These are phyloP conservation scores for Melanaphis sacchari DNA, from an alignment of 1,140 invertebrate species.

Conservation along the genomic window DNA sequence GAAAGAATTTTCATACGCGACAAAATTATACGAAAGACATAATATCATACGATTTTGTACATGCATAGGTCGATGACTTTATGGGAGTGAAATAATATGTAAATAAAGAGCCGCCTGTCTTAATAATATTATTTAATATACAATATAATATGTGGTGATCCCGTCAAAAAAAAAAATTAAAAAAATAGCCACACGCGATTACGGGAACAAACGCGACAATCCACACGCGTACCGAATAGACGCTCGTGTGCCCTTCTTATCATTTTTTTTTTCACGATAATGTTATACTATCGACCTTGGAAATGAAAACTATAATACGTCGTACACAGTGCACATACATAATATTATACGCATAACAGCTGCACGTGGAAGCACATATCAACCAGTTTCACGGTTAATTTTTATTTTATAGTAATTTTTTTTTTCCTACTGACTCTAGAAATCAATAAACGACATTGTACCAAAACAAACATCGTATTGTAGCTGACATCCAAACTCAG, in stretches of 20 bases:
- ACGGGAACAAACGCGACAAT: not conserved
- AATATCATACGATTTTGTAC: not conserved
- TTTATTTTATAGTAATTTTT: not conserved
- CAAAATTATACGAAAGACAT: not conserved
- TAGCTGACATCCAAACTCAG: not conserved
- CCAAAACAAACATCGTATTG: not conserved
- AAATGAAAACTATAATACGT: constrained; percentile 2
- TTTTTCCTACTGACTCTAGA: not conserved
- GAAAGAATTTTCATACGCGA: not conserved
- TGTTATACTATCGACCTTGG: not conserved
- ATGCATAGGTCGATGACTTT: not conserved
- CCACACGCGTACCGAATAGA: not conserved
- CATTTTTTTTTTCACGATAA: not conserved
- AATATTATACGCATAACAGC: not conserved
- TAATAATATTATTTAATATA: not conserved
- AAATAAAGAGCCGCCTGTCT: not conserved
- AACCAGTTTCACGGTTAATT: not conserved
- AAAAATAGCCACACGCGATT: not conserved
- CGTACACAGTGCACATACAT: not conserved
- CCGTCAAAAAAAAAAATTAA: not conserved
- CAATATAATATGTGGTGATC: not conserved
- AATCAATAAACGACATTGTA: constrained; percentile 29
- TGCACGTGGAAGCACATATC: not conserved
- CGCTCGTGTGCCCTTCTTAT: not conserved
- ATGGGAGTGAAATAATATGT: not conserved